A percentile compares a stretch with the other conserved stretches of the same genome.
Conservation (phyloP, 2,797 vertebrate species). For the Pseudochirops corinnae region DNA sequence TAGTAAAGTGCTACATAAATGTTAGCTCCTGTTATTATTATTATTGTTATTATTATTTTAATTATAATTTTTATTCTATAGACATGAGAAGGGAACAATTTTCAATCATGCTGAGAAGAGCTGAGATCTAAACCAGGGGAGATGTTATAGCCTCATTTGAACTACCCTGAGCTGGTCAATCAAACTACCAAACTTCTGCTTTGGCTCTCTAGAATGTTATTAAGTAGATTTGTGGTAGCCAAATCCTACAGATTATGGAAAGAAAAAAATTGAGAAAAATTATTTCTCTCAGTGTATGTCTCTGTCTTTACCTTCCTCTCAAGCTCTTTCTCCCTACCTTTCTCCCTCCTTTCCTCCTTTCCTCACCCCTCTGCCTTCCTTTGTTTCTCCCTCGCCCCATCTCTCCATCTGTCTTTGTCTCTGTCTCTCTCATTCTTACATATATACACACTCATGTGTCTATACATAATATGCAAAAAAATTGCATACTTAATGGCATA, state of each 20-base stretch:
- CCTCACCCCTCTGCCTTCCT: background rate
- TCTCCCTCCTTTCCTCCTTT: background rate
- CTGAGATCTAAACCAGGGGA: background rate
- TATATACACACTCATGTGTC: slow-evolving; percentile 28
- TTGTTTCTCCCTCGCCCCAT: background rate
- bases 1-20: background rate
- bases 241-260: background rate
- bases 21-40: slow-evolving; percentile 3
- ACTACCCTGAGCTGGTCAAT: background rate
- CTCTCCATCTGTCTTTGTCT: background rate
- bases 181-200: slow-evolving; percentile 15
- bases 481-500: background rate
- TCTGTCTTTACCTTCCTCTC: background rate
- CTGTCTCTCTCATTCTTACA: background rate
- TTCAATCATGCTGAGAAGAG: background rate
- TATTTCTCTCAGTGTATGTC: background rate
- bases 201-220: background rate
- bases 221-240: background rate
- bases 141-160: background rate
- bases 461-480: background rate
- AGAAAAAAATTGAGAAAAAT: slow-evolving; percentile 15
- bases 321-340: background rate
- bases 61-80: background rate
- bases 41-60: background rate
- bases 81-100: background rate